These are phyloP conservation scores for Melieria omissa DNA, from an alignment of 2,888 invertebrate genomes.

Conservation along the genomic window DNA sequence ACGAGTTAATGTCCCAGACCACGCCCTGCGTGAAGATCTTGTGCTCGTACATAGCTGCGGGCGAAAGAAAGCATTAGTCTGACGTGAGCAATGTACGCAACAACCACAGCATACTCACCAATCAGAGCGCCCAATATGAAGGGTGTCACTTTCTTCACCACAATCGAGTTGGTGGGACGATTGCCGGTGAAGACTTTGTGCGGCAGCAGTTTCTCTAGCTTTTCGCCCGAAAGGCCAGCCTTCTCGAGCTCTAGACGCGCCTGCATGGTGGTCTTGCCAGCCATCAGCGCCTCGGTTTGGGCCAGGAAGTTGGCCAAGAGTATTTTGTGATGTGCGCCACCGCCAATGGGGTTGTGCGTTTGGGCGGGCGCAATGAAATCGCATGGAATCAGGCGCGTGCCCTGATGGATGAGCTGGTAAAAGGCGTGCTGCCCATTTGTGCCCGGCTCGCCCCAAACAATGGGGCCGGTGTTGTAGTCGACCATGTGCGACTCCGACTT, in stretches of 20 bases:
- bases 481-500: conserved; percentile 71
- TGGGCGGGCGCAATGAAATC: conserved; percentile 96
- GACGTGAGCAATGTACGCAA: background rate
- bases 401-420: conserved; percentile 98
- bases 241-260: conserved; percentile 82
- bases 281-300: conserved; percentile 98
- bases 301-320: conserved; percentile 97
- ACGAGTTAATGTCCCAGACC: conserved; percentile 99
- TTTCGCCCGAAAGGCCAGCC: conserved; percentile 79
- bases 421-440: conserved; percentile 99
- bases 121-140: conserved; percentile 93
- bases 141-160: conserved; percentile 91
- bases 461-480: conserved; percentile 65
- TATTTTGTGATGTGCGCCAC: conserved; percentile 91
- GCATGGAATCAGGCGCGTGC: conserved; percentile 84
- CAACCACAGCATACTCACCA: conserved; percentile 70
- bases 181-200: conserved; percentile 98
- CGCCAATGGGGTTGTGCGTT: conserved; percentile 87
- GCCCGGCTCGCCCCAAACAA: conserved; percentile 89
- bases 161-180: conserved; percentile 95
- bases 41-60: conserved; percentile 93
- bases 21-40: conserved; percentile 99
- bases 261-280: conserved; percentile 71
- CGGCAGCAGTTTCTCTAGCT: conserved; percentile 83
- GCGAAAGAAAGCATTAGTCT: conserved; percentile 7